phyloP scores from a whole-genome alignment of 1,140 invertebrate species.

The Plodia interpunctella region DNA sequence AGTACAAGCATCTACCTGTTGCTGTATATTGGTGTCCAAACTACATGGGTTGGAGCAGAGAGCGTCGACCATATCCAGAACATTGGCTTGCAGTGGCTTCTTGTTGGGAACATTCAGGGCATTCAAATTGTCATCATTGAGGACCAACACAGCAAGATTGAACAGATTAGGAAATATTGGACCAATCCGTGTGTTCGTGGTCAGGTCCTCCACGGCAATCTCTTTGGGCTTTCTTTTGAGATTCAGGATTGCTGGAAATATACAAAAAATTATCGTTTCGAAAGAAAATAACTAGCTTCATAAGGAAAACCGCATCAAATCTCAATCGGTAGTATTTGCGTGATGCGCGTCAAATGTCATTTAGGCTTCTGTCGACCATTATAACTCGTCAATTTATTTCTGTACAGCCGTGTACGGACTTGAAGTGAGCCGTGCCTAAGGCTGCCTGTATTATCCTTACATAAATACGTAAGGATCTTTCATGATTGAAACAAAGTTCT shows the following conservation, averaged over 20 bases:
- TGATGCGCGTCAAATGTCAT: too few relatives aligned
- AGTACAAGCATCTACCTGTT: slow-evolving; percentile 47
- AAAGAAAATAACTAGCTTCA: too few relatives aligned
- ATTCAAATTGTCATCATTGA: slow-evolving; percentile 71
- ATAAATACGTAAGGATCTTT: too few relatives aligned
- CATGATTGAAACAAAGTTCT: too few relatives aligned
- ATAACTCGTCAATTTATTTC: too few relatives aligned
- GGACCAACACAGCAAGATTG: slow-evolving; percentile 64
- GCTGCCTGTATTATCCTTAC: too few relatives aligned
- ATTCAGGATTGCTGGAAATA: slow-evolving; percentile 67
- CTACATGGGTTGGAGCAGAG: slow-evolving; percentile 72
- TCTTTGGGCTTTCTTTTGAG: slow-evolving; percentile 63
- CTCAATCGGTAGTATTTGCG: too few relatives aligned
- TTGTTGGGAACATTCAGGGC: slow-evolving; percentile 64
- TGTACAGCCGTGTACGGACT: too few relatives aligned
- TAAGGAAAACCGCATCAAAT: too few relatives aligned
- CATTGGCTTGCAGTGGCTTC: slow-evolving; percentile 66
- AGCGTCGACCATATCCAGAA: slow-evolving; percentile 70
- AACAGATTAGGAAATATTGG: slow-evolving; percentile 74
- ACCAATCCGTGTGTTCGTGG: slow-evolving; percentile 69
- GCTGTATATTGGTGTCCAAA: slow-evolving; percentile 71
- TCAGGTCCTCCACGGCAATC: slow-evolving; percentile 68
- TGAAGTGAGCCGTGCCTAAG: too few relatives aligned
- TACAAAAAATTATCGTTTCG: too few relatives aligned
- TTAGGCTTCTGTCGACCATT: too few relatives aligned